Evolutionary conservation across 2,888 invertebrate genomes (phyloP).

Genomic region (Eucera pruinosa): DNA sequence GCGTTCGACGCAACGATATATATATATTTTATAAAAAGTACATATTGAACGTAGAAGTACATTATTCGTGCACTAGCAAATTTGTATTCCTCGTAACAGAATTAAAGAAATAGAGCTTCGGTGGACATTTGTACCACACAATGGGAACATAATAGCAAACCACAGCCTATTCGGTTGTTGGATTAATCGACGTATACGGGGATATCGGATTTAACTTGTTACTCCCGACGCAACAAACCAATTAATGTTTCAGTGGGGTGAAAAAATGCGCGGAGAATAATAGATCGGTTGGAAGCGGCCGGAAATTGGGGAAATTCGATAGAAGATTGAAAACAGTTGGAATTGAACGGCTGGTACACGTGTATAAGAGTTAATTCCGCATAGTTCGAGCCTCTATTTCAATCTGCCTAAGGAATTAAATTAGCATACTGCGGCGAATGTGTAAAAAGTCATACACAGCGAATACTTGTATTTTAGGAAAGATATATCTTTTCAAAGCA

Average conservation of each 20-base stretch:
- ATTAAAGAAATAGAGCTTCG: too few relatives aligned
- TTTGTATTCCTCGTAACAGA: too few relatives aligned
- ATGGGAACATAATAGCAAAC: background rate
- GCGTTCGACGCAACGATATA: too few relatives aligned
- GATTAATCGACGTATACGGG: background rate
- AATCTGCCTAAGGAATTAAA: background rate
- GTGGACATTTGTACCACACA: too few relatives aligned
- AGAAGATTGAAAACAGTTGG: background rate
- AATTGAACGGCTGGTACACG: background rate
- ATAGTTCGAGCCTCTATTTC: too few relatives aligned
- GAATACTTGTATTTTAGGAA: too few relatives aligned
- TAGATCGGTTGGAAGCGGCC: background rate
- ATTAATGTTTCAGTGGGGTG: background rate
- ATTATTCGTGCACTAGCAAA: too few relatives aligned
- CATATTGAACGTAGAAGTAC: too few relatives aligned
- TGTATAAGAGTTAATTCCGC: background rate
- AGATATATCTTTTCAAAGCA: too few relatives aligned
- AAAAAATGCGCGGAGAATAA: background rate
- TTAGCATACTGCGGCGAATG: background rate
- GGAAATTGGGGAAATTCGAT: background rate
- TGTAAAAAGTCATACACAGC: too few relatives aligned
- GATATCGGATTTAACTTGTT: slow-evolving; percentile 18
- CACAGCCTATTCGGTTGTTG: background rate
- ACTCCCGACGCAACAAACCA: background rate
- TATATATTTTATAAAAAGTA: too few relatives aligned